Conservation (phyloP, 2,797 vertebrate species). For the Anisognathus igniventris region DNA sequence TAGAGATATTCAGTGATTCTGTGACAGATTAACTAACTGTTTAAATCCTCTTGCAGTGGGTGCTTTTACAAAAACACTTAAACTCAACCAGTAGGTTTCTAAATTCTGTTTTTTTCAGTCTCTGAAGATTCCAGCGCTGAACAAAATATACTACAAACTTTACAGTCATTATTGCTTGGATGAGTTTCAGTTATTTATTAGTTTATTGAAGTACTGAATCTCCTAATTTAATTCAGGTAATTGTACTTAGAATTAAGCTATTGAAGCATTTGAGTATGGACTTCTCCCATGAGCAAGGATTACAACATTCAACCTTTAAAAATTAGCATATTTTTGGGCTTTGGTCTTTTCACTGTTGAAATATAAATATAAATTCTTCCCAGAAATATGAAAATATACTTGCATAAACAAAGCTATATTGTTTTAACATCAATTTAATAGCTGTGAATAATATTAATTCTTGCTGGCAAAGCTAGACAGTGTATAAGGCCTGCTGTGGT, state of each 20-base stretch:
- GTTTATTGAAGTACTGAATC: background rate
- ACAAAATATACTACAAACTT: background rate
- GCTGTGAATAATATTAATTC: conserved; percentile 13
- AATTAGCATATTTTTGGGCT: background rate
- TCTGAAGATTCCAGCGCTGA: background rate
- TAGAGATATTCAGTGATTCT: no score
- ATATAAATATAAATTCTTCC: background rate
- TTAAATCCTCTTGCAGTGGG: background rate
- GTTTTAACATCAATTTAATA: conserved; percentile 9
- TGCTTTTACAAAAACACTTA: background rate
- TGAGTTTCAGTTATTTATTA: background rate
- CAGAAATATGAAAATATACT: conserved; percentile 3
- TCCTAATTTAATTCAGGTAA: background rate
- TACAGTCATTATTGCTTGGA: background rate
- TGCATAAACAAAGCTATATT: background rate
- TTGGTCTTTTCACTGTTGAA: background rate
- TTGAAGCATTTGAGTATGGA: background rate
- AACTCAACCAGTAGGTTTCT: background rate
- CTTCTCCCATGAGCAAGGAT: background rate
- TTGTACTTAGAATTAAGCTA: background rate
- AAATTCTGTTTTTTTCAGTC: background rate
- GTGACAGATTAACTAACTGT: background rate
- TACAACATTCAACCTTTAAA: background rate
- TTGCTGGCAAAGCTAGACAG: background rate
- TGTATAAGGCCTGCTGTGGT: background rate